Base-by-base conservation (phyloP, 2,888 invertebrate species). In the Vandiemenella viatica region DNA sequence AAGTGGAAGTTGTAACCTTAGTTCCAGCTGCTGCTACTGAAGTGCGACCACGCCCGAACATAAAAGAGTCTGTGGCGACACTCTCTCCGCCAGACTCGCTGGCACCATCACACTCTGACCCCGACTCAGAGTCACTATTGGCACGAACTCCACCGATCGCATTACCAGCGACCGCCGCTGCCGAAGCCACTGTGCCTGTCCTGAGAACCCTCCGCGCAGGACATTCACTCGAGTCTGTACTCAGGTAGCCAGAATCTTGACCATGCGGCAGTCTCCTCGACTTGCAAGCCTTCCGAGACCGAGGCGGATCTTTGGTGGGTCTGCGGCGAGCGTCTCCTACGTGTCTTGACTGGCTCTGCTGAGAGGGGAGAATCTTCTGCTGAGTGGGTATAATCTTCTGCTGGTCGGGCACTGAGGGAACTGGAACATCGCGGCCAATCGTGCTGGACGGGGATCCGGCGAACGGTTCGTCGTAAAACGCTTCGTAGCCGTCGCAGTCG, bases 81-180 rank as follows among this genome's bases (percentile, higher is more conserved):
- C 87, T 88, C 63, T 88, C 88, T 4, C 83, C 88, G 1, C 88
- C 88, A 19, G 87, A 88, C 67, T 88, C 88, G 67, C 87, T 86
- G 54, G 83, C 76, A 7, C 82, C 87, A 61, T 86, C 86, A 32
- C 80, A 80, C 53, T 79, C 75, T n/a, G 80, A 82, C 53, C 84
- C 86, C 53, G 84, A 84, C 60, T 77, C 84, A 65, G 83, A 77
- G 59, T 77, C 73, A 67, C 77, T 73, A n/a, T n/a, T n/a, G n/a
- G n/a, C n/a, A n/a, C n/a, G n/a, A 56, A 74, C 67, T 16, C 17
- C 32, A 10, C 45, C 48, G 13, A 19, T 21, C 5, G 13, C 17
- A 16, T 8, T 10, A 55, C 74, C 62, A 13, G 63, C 60, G 57
- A 71, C 63, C 57, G 68, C 63, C 6, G 26, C 26, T 57, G 68